Percentiles rank a stretch among this genome's conserved stretches.
Evolutionary conservation across 2,888 invertebrate genomes (phyloP).

Genomic region (Acanthococcus lagerstroemiae): DNA sequence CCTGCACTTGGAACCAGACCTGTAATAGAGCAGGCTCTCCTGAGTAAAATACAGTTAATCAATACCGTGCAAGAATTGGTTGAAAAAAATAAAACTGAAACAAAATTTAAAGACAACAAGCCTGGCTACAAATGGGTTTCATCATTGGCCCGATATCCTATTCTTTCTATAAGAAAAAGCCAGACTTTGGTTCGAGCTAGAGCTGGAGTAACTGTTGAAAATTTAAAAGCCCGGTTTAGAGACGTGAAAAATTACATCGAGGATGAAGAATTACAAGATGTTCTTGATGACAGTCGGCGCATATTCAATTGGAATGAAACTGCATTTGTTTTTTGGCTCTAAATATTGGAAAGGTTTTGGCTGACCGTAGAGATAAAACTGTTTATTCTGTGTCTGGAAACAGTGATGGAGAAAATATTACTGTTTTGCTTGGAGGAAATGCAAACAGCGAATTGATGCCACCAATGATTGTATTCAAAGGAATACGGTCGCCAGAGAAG

Average conservation of each 20-base stretch:
- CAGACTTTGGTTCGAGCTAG: background rate
- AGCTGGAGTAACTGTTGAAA: background rate
- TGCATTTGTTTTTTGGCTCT: background rate
- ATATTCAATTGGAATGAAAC: conserved; percentile 1
- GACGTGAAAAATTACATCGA: background rate
- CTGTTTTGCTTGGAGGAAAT: too few species aligned
- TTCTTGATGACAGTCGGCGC: background rate
- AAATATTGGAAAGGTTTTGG: background rate
- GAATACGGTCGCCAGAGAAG: conserved; percentile 32
- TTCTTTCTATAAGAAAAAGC: background rate
- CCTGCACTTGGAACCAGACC: background rate
- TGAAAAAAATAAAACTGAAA: background rate
- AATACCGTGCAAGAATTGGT: too few species aligned
- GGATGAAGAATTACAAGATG: too few species aligned
- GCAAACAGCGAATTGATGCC: conserved; percentile 36
- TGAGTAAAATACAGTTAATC: too few species aligned
- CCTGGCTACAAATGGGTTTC: too few species aligned
- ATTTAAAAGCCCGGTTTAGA: background rate
- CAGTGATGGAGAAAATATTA: background rate
- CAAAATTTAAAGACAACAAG: too few species aligned
- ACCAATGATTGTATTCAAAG: conserved; percentile 34
- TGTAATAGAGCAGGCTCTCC: background rate
- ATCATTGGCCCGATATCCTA: background rate
- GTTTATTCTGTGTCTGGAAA: background rate
- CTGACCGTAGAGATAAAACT: background rate